Base-by-base conservation (phyloP, 2,888 invertebrate genomes). In the Dorcus parallelipipedus region DNA sequence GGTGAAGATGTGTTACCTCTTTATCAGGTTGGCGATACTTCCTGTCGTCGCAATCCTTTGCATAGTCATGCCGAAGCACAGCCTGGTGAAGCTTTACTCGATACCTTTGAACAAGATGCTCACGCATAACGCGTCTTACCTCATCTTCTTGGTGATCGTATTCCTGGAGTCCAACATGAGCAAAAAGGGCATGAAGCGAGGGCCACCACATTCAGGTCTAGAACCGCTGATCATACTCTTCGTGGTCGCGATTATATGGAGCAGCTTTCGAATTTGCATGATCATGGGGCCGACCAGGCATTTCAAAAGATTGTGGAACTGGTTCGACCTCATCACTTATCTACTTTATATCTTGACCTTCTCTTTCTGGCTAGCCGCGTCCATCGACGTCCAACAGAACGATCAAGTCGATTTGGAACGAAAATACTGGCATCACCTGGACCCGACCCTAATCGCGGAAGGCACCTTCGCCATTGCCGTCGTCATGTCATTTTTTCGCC, bases 61-160 rank as follows among this genome's bases (percentile, higher is more conserved):
- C 20, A 56, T 82, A 9, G 58, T 79, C n/a, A 65, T 74, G 39
- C 83, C 83, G 0, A 75, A 76, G 38, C 81, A 83, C 64, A 65
- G 73, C 9, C 71, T 78, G 53, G 80, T 84, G 14, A 80, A 77
- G 59, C 81, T 81, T 70, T 86, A 83, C 81, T 78, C 80, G 65
- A 81, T 87, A 67, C 90, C 90, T 33, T 80, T 88, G 63, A 88
- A 88, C 74, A 87, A 87, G 77, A 86, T 89, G 78, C 83, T 90
- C 67, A 87, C 85, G 52, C 86, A 86, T 69, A 80, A 84, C 5
- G 82, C 87, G 10, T 84, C 86, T 9, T 89, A 88, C 73, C 71
- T 86, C 54, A 77, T 87, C 60, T 90, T 90, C 76, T 81, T 89
- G 50, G 70, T 82, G 2, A 73, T 88, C 60, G 81, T 89, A 59